Base-by-base conservation (phyloP, 2,797 vertebrate species). In the Trematomus bernacchii region DNA sequence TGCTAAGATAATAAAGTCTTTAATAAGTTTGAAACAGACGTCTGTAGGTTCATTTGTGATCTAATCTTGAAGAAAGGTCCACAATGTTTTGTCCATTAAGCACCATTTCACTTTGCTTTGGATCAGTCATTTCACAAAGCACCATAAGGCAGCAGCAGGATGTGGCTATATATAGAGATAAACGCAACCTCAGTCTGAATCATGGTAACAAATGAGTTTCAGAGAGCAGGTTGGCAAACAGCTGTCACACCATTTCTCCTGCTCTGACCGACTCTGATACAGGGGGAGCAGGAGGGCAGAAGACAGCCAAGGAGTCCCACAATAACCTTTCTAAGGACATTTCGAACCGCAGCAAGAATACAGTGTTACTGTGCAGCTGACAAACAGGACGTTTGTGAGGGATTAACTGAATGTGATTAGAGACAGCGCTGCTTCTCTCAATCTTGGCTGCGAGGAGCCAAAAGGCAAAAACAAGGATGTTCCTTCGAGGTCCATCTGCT, bases 401-500 rank as follows among this genome's bases (percentile, higher is more conserved):
- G 83, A 84, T 92, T 85, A 87, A 66, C 53, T 46, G 57, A 55
- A 65, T 54, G 75, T 84, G 82, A 86, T 86, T 86, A 89, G 62
- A 82, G 55, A 5, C 58, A 0, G 40, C 30, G 18, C 40, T 10
- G 16, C 69, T 85, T 71, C 73, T 50, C 60, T 63, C 72, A 44
- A 19, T 64, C 80, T 79, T 76, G 68, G 33, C 71, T 47, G 40
- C 2, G 33, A 71, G 60, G 69, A 78, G 68, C 76, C 71, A 55
- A 59, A 50, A 77, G 50, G 54, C 82, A 73, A 81, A 86, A 12
- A 83, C 52, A 79, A 86, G 84, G 83, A 86, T 84, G 83, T 74
- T 51, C 59, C 79, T 59, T 80, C 48, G 21, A 15, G 1, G 71
- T 87, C 93, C 94, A 94, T 94, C 92, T 93, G 92, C 74, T 91